phyloP scores from a whole-genome alignment of 2,888 invertebrate species.

The Gnatocerus cornutus region DNA sequence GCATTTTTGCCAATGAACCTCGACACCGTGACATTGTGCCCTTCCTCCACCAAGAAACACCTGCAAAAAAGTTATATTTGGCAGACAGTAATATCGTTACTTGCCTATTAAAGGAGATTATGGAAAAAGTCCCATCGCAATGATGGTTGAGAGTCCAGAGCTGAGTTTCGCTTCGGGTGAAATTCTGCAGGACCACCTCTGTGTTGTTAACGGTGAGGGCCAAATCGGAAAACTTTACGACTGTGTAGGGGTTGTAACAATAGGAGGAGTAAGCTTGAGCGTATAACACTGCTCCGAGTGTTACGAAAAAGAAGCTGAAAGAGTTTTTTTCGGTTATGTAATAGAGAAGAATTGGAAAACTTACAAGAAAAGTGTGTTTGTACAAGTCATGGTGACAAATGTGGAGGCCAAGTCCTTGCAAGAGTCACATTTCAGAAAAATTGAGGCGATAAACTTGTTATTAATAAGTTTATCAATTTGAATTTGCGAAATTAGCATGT shows the following conservation, averaged over 20 bases:
- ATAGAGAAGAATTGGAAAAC: too few relatives aligned
- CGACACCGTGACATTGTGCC: neutral
- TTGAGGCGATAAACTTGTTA: too few relatives aligned
- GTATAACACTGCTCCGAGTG: too few relatives aligned
- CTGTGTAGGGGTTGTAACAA: neutral
- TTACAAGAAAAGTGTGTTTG: too few relatives aligned
- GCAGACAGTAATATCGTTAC: neutral
- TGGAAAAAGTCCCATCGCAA: slow-evolving; percentile 5
- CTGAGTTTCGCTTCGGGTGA: neutral
- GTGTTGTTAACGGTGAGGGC: neutral
- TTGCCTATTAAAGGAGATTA: neutral
- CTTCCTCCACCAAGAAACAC: neutral
- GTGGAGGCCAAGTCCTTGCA: too few relatives aligned
- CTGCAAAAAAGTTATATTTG: neutral
- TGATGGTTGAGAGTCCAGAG: neutral
- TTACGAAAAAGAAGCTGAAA: too few relatives aligned
- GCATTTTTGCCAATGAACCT: neutral
- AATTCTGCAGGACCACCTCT: neutral
- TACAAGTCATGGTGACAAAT: too few relatives aligned
- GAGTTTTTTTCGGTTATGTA: too few relatives aligned
- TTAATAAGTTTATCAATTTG: too few relatives aligned
- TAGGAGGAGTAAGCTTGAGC: too few relatives aligned
- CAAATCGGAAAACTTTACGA: neutral
- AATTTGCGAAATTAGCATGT: too few relatives aligned
- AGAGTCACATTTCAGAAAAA: too few relatives aligned